These are phyloP conservation scores for Heteromormyrus szaboi DNA, from an alignment of 2,797 vertebrate genomes.

Conservation along the genomic window DNA sequence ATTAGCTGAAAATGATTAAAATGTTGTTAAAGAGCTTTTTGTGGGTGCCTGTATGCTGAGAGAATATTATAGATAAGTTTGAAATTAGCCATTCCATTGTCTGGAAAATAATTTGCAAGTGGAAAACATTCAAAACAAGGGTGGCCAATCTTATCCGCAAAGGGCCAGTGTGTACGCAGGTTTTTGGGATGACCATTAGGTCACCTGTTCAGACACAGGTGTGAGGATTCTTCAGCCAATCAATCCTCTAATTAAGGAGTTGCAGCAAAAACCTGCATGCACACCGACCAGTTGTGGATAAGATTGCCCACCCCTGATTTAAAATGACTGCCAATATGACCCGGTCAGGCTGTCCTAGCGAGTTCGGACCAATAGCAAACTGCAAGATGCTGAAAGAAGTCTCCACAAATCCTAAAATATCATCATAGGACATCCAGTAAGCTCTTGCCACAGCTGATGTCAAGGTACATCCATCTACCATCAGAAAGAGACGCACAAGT, in stretches of 20 bases:
- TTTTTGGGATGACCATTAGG: neutral
- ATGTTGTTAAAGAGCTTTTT: too few relatives aligned
- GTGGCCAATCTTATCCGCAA: neutral
- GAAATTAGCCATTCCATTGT: neutral
- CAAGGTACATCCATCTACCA: too few relatives aligned
- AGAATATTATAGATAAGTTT: neutral
- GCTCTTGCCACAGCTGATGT: too few relatives aligned
- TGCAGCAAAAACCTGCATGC: too few relatives aligned
- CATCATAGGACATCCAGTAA: too few relatives aligned
- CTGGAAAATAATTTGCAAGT: neutral
- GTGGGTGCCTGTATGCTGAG: too few relatives aligned
- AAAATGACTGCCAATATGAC: neutral
- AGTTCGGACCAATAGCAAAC: neutral
- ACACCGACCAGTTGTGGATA: too few relatives aligned
- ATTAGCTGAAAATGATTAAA: neutral
- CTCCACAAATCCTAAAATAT: too few relatives aligned
- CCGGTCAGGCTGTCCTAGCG: neutral
- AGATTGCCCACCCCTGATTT: neutral
- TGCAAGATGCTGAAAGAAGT: too few relatives aligned
- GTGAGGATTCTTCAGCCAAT: neutral
- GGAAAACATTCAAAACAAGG: neutral
- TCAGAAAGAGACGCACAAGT: too few relatives aligned
- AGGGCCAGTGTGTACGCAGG: neutral
- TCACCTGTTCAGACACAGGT: neutral
- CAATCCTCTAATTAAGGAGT: neutral